Evolutionary conservation across 2,888 invertebrate species (phyloP).

Genomic region (Hemaris fuciformis): DNA sequence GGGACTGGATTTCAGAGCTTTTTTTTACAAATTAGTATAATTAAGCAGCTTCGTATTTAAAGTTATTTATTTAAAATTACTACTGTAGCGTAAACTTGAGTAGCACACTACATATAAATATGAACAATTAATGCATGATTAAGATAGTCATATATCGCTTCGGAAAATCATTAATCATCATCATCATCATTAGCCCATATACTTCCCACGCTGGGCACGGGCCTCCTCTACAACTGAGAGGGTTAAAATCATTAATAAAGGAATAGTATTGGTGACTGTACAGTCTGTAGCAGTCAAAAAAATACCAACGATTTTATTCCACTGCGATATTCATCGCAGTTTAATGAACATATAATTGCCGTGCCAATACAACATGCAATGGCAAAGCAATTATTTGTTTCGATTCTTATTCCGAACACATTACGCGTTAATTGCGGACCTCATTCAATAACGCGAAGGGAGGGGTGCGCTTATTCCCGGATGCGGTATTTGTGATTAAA

Average conservation of each 20-base stretch:
- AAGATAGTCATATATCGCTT: too few species aligned
- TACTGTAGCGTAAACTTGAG: too few species aligned
- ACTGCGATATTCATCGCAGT: too few species aligned
- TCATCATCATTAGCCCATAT: too few species aligned
- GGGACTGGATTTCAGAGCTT: not conserved
- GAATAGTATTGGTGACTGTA: not conserved
- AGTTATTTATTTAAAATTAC: too few species aligned
- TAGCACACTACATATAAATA: too few species aligned
- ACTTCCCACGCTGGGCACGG: too few species aligned
- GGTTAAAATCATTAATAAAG: not conserved
- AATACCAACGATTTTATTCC: not conserved
- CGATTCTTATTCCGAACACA: not conserved
- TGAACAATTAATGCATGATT: too few species aligned
- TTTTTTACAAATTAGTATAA: too few species aligned
- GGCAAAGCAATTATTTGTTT: not conserved
- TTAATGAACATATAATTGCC: not conserved
- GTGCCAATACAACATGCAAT: not conserved
- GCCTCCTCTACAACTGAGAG: too few species aligned
- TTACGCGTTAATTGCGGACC: not conserved
- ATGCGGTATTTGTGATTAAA: conserved; percentile 6
- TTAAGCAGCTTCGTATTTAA: too few species aligned
- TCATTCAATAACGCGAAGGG: not conserved
- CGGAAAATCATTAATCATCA: too few species aligned
- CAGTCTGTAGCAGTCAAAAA: not conserved
- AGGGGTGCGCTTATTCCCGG: not conserved